Conservation (phyloP, 2,797 vertebrate genomes). For the Diplodus puntazzo region DNA sequence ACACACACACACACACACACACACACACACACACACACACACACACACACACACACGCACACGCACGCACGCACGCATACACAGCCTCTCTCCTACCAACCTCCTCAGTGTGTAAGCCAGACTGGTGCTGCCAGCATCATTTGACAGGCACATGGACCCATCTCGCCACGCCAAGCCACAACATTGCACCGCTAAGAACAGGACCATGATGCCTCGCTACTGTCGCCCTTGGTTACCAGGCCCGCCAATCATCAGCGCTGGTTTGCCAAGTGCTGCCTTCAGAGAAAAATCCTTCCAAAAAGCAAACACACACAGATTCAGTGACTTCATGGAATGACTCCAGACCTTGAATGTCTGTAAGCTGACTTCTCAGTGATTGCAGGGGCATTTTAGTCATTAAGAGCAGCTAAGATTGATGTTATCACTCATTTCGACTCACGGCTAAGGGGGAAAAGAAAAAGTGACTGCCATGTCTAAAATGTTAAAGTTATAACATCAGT, state of each 20-base stretch:
- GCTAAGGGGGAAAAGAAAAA: background rate
- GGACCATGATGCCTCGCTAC: constrained; percentile 52
- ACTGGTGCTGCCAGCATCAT: constrained; percentile 66
- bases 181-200: constrained; percentile 32
- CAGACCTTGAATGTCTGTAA: background rate
- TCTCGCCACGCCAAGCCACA: constrained; percentile 38
- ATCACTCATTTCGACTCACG: background rate
- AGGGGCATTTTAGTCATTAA: background rate
- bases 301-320: constrained; percentile 1
- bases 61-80: background rate
- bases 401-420: background rate
- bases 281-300: constrained; percentile 12
- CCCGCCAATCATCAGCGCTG: constrained; percentile 33
- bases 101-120: constrained; percentile 44
- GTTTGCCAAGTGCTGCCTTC: constrained; percentile 15
- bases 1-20: background rate
- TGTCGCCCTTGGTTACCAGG: constrained; percentile 31
- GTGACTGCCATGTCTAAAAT: background rate
- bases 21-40: background rate
- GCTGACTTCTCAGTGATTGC: background rate
- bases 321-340: background rate
- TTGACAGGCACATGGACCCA: constrained; percentile 73
- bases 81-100: constrained; percentile 25
- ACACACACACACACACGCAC: background rate
- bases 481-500: background rate